Evolutionary conservation across 1,140 invertebrate species (phyloP).

Genomic region (Drosophila ironensis): DNA sequence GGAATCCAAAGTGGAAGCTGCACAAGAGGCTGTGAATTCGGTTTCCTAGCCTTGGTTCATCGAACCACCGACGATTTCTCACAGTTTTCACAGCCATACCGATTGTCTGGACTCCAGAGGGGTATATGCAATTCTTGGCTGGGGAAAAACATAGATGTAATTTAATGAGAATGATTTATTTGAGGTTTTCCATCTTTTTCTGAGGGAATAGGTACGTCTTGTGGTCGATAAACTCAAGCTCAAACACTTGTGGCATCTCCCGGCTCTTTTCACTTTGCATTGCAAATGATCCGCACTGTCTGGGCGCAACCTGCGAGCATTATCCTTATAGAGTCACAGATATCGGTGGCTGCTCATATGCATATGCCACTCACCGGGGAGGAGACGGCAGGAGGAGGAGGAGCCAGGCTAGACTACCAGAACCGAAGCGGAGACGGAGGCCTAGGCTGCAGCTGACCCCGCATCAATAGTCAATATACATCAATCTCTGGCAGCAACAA

Average conservation of each 20-base stretch:
- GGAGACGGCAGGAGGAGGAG: background rate
- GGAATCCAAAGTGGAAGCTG: too few relatives aligned
- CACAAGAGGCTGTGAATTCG: too few relatives aligned
- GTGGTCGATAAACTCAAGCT: too few relatives aligned
- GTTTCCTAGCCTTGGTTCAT: slow-evolving; percentile 26
- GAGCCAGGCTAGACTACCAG: background rate
- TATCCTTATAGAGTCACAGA: slow-evolving; percentile 59
- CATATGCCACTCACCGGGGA: slow-evolving; percentile 69
- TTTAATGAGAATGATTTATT: too few relatives aligned
- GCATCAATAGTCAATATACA: slow-evolving; percentile 79
- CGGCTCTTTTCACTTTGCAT: slow-evolving; percentile 48
- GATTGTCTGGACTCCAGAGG: too few relatives aligned
- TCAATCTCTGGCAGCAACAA: slow-evolving; percentile 65
- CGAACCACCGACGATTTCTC: slow-evolving; percentile 38
- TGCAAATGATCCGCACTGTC: slow-evolving; percentile 51
- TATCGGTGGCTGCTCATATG: slow-evolving; percentile 62
- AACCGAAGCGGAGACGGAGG: slow-evolving; percentile 3
- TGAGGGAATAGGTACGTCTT: too few relatives aligned
- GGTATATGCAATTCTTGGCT: too few relatives aligned
- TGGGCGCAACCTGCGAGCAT: slow-evolving; percentile 65
- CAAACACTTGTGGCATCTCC: too few relatives aligned
- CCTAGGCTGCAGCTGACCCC: slow-evolving; percentile 26
- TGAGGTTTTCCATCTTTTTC: too few relatives aligned
- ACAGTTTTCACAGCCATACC: too few relatives aligned
- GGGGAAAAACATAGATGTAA: too few relatives aligned